Base-by-base conservation (phyloP, 2,113 vertebrate species). In the Carassius carassius region DNA sequence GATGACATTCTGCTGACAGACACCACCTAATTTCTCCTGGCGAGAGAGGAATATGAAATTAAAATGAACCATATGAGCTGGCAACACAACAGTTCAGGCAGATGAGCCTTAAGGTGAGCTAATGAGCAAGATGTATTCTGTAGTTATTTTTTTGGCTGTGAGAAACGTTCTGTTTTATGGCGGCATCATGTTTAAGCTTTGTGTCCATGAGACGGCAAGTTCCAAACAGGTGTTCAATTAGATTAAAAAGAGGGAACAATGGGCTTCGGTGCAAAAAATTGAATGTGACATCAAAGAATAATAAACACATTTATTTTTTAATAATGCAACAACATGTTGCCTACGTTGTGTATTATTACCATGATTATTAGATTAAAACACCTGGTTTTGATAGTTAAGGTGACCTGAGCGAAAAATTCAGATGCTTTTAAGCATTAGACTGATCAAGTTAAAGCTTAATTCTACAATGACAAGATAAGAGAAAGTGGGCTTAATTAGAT, bases 161-260 rank as follows among this genome's bases (percentile, higher is more conserved):
- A 84, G 70, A 79, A 56, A 82, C 74, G 41, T 86, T 87, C 87
- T 85, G 88, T 91, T 88, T 35, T 73, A 75, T 72, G 78, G 63
- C 81, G 84, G 78, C 67, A 78, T 75, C 44, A 81, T 75, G 63
- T 69, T 82, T 78, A 79, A 35, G 84, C 58, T 85, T 54, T 35
- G 25, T 41, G 58, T 84, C 84, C 82, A 88, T 83, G 65, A 19
- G 87, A 86, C 89, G 88, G 77, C 67, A 86, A 88, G 89, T 88
- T 86, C 90, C 87, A 91, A 94, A 89, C 91, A 85, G 90, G 94
- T 94, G 93, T 93, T 91, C 87, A 89, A 91, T 94, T 91, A 93
- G 65, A 89, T 74, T 25, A 25, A 74, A 25, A 47, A 74, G 13
- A 25, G 41, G 21, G 7, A 92, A 91, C 89, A 90, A 88, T 88